Conservation (phyloP, 2,888 invertebrate genomes). For the Lymantria dispar region DNA sequence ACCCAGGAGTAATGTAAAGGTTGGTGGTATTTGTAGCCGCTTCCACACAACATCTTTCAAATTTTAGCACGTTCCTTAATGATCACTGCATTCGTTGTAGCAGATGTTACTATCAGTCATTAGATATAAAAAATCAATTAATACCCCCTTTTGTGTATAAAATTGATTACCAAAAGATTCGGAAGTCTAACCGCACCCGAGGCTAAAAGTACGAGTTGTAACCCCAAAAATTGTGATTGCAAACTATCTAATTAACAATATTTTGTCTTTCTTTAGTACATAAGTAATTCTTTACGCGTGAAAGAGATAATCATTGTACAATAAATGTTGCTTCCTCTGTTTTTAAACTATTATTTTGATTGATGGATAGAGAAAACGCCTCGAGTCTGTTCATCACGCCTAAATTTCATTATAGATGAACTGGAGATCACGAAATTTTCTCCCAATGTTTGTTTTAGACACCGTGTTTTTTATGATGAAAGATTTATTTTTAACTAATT, state of each 20-base stretch:
- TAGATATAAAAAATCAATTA: constrained; percentile 73
- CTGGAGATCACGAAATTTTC: too few species aligned
- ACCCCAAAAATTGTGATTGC: constrained; percentile 70
- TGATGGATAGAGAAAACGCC: constrained; percentile 82
- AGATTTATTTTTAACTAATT: too few species aligned
- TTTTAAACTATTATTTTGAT: constrained; percentile 63
- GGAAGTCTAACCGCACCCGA: constrained; percentile 62
- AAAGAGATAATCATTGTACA: constrained; percentile 60
- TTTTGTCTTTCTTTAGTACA: constrained; percentile 45
- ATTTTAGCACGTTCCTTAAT: constrained; percentile 71
- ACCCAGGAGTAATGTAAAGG: too few species aligned
- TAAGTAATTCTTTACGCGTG: constrained; percentile 17
- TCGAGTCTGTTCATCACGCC: constrained; percentile 76
- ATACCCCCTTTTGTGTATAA: constrained; percentile 76
- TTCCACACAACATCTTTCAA: constrained; percentile 39
- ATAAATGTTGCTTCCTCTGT: constrained; percentile 64
- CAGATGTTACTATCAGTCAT: constrained; percentile 78
- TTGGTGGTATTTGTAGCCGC: too few species aligned
- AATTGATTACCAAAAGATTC: constrained; percentile 77
- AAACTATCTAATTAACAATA: constrained; percentile 60
- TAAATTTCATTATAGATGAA: constrained; percentile 66
- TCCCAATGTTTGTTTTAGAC: too few species aligned
- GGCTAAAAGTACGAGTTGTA: constrained; percentile 69
- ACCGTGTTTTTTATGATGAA: too few species aligned
- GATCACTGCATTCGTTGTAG: constrained; percentile 63